phyloP scores from a whole-genome alignment of 2,888 invertebrate genomes.

The Sphaerophoria rueppellii region DNA sequence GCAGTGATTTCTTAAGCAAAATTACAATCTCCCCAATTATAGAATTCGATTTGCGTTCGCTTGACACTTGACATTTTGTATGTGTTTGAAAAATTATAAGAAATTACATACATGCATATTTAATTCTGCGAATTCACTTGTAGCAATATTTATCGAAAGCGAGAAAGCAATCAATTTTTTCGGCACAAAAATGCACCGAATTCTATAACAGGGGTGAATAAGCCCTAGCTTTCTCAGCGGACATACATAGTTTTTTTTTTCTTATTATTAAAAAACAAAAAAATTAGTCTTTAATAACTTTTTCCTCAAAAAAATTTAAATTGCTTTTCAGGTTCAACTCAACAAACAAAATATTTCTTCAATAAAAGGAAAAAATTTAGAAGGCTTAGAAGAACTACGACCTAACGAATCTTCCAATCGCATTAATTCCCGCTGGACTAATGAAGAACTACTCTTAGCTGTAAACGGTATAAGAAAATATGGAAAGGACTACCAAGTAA shows the following conservation, averaged over 20 bases:
- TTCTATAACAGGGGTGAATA: conserved; percentile 3
- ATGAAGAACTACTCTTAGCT: conserved; percentile 94
- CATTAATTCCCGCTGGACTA: conserved; percentile 94
- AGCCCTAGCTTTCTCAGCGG: conserved; percentile 54
- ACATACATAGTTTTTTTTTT: not conserved
- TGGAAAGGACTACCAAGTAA: conserved; percentile 92
- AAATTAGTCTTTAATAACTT: not conserved
- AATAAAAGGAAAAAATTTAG: conserved; percentile 88
- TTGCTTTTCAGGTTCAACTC: conserved; percentile 91
- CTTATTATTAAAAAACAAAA: not conserved
- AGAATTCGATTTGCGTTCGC: too few species aligned
- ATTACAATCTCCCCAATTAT: too few species aligned
- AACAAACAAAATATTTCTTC: conserved; percentile 96
- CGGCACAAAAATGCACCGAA: conserved; percentile 12
- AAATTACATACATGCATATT: too few species aligned
- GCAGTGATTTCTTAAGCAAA: conserved; percentile 50
- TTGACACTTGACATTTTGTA: too few species aligned
- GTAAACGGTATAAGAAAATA: conserved; percentile 93
- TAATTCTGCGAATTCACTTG: too few species aligned
- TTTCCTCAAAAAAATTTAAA: conserved; percentile 51
- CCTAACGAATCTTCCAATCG: conserved; percentile 86
- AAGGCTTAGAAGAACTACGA: conserved; percentile 84
- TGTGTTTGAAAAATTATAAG: too few species aligned
- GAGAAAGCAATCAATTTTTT: too few species aligned
- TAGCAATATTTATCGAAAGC: too few species aligned